Evolutionary conservation across 2,797 vertebrate species (phyloP).

Genomic region (Kryptopterus vitreolus): DNA sequence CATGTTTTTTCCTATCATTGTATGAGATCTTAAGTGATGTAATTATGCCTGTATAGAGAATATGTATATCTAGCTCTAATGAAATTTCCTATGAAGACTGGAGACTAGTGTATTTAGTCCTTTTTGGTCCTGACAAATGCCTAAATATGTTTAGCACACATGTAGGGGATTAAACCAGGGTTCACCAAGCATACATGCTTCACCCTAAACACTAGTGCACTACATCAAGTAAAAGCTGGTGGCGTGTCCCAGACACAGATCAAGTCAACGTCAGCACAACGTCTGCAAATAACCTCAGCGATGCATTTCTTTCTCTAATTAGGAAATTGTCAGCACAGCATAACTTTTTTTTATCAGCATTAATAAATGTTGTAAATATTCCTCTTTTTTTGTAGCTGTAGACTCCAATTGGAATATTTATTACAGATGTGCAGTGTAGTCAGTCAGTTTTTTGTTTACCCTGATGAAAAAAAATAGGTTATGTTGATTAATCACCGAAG

Average conservation of each 20-base stretch:
- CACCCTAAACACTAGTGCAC: not conserved
- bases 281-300: not conserved
- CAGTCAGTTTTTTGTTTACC: not conserved
- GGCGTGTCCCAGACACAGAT: not conserved
- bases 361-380: not conserved
- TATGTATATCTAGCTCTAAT: not conserved
- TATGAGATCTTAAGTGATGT: not conserved
- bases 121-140: not conserved
- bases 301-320: not conserved
- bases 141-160: not conserved
- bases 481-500: not conserved
- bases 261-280: not conserved
- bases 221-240: not conserved
- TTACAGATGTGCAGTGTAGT: not conserved
- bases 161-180: not conserved
- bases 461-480: not conserved
- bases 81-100: not conserved
- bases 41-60: not conserved
- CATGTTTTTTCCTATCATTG: not conserved
- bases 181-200: not conserved
- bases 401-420: not conserved
- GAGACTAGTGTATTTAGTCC: not conserved
- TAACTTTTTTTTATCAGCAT: not conserved
- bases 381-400: not conserved
- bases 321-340: not conserved